Percentiles rank a stretch among this genome's conserved stretches.
phyloP scores from a whole-genome alignment of 2,797 vertebrate species.

The Naso thynnoides region DNA sequence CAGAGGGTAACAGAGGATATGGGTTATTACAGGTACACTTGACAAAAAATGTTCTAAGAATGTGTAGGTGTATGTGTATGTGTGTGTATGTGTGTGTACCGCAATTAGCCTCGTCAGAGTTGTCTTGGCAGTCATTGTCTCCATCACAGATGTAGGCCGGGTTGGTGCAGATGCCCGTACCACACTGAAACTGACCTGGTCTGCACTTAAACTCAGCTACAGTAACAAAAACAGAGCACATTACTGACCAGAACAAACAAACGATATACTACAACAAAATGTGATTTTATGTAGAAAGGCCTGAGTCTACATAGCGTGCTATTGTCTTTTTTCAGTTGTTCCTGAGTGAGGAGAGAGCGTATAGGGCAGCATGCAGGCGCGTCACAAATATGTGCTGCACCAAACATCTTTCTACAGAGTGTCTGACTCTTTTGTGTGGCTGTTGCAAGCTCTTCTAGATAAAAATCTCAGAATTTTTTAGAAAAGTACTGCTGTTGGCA shows the following conservation, averaged over 20 bases:
- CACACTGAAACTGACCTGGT: slow-evolving; percentile 94
- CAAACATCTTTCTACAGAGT: no score
- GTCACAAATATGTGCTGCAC: no score
- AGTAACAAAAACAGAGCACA: slow-evolving; percentile 30
- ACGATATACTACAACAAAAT: not conserved
- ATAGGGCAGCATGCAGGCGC: no score
- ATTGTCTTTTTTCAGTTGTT: no score
- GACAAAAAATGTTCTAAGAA: not conserved
- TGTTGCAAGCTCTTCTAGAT: no score
- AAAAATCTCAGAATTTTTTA: no score
- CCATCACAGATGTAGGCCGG: slow-evolving; percentile 96
- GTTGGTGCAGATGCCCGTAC: slow-evolving; percentile 93
- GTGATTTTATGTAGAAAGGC: not conserved
- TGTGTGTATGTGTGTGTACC: slow-evolving; percentile 78
- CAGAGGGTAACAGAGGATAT: not conserved
- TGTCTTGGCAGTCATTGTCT: slow-evolving; percentile 96
- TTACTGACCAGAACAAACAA: slow-evolving; percentile 16
- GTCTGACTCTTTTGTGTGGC: no score
- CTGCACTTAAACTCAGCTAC: slow-evolving; percentile 94
- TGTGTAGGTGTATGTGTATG: not conserved
- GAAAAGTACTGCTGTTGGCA: no score
- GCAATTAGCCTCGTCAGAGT: slow-evolving; percentile 95
- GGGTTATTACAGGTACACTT: not conserved
- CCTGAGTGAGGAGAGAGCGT: no score
- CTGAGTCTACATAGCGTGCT: no score